These are phyloP conservation scores for Centropyge bicolor DNA, from an alignment of 2,797 vertebrate species.

Conservation along the genomic window DNA sequence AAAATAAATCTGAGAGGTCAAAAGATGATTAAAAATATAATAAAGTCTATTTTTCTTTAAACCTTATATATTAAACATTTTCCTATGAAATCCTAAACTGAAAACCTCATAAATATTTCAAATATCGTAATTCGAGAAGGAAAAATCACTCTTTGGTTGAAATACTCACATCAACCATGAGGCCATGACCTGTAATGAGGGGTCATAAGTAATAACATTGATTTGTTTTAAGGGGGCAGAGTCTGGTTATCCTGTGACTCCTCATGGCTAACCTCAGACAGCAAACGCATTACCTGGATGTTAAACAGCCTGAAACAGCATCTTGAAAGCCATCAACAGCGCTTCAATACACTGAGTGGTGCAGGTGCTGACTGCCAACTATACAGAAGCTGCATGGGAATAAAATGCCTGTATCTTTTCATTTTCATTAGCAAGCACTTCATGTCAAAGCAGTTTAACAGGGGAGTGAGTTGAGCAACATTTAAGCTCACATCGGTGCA, in stretches of 20 bases:
- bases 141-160: neutral
- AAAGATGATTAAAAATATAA: neutral
- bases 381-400: constrained; percentile 10
- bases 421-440: constrained; percentile 25
- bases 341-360: constrained; percentile 44
- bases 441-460: constrained; percentile 13
- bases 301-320: constrained; percentile 28
- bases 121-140: neutral
- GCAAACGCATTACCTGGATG: constrained; percentile 18
- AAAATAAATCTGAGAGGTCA: neutral
- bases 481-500: constrained; percentile 4
- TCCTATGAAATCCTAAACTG: no score
- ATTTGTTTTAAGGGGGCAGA: no score
- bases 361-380: constrained; percentile 25
- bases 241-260: constrained; percentile 1
- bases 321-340: constrained; percentile 3
- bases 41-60: no score
- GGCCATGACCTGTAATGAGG: neutral
- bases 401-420: constrained; percentile 2
- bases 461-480: neutral
- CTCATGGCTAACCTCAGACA: constrained; percentile 24
- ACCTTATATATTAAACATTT: no score
- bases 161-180: neutral
- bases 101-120: no score
- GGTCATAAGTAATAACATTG: no score